Conservation (phyloP, 2,113 vertebrate genomes). For the Dipodomys merriami region DNA sequence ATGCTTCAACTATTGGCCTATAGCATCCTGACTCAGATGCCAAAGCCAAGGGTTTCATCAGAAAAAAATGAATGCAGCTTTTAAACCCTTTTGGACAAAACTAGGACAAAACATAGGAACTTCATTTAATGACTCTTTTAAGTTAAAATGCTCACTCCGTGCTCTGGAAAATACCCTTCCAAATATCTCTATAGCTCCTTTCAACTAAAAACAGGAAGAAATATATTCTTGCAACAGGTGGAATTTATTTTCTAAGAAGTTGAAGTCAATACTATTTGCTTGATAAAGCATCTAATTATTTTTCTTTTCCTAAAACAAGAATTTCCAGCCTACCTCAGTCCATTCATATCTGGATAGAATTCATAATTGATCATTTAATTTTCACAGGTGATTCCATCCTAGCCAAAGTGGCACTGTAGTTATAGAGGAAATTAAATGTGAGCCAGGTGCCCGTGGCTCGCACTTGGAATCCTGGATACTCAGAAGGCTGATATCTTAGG, state of each 20-base stretch:
- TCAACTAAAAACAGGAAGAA: neutral
- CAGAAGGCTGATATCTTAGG: no score
- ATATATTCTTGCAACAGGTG: neutral
- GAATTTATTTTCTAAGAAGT: neutral
- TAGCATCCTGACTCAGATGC: conserved; percentile 32
- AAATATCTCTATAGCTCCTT: neutral
- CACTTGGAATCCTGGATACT: no score
- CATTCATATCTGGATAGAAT: neutral
- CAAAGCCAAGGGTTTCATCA: neutral
- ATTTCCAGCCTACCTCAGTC: neutral
- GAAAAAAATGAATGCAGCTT: neutral
- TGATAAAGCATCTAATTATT: neutral
- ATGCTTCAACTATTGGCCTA: conserved; percentile 39
- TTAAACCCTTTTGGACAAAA: conserved; percentile 60
- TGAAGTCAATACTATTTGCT: neutral
- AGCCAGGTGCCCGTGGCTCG: no score
- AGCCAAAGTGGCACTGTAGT: neutral
- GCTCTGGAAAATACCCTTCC: neutral
- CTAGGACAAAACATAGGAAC: conserved; percentile 67
- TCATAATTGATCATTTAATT: neutral
- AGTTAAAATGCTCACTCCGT: neutral
- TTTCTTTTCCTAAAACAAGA: neutral
- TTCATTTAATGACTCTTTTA: neutral
- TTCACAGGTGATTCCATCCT: neutral
- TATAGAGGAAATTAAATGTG: neutral